Evolutionary conservation across 2,888 invertebrate genomes (phyloP), one percentile per base, ranked within the genome.

Genomic region (Anodontia alba): DNA sequence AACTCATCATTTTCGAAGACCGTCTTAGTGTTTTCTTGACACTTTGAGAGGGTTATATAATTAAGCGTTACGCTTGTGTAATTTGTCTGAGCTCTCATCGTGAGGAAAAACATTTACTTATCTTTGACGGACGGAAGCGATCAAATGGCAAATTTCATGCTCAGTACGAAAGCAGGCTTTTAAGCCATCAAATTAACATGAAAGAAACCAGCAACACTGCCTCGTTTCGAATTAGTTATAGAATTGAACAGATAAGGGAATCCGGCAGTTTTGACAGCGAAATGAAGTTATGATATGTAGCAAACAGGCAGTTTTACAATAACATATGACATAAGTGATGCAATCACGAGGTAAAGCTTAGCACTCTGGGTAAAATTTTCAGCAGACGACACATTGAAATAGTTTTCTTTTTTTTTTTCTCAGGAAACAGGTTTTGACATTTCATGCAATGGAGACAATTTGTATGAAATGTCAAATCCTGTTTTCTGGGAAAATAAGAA

Each of bases 171-270:
- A 33, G 62, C 62, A 62, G 31, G 62, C 62, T 62, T 62, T 62
- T 62, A 62, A 62, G 62, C 62, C 33, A n/a, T 62, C 62, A 62
- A 62, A 20, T 62, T 62, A 62, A 62, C 62, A 62, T 62, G 62
- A 62, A 62, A 62, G 31, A 17, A 62, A 62, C 7, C 62, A 62
- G 62, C 10, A 33, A 33, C 62, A 62, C 12, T 17, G 8, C 33
- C 33, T 62, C 62, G 23, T 33, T 62, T 62, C 33, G 62, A 62
- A 62, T 62, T 62, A 62, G 62, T 62, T 23, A 33, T 10, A 62
- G 10, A 33, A 20, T 62, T 17, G 7, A n/a, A 10, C 31, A 62
- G 62, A 62, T 62, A 62, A 33, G 5, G 17, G 29, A 29, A 62
- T 62, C 62, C 62, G 62, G 62, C 62, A 62, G 15, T 62, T 33